Conservation (phyloP, 2,888 invertebrate genomes). For the Platycheirus albimanus region DNA sequence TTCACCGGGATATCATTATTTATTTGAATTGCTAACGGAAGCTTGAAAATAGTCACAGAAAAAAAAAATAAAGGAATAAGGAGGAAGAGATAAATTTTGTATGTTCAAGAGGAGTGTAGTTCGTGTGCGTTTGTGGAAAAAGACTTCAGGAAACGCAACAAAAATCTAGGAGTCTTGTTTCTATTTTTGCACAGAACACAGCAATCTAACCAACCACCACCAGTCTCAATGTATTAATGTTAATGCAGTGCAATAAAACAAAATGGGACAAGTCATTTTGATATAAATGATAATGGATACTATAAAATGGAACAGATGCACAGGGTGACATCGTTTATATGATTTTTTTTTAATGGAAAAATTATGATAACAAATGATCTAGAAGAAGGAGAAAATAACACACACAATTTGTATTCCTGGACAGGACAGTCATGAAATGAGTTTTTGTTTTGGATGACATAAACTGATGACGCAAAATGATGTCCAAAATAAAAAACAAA, state of each 20-base stretch:
- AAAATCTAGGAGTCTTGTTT: slow-evolving; percentile 12
- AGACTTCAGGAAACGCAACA: slow-evolving; percentile 43
- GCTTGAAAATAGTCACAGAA: too few species aligned
- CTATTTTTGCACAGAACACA: not conserved
- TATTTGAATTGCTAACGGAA: slow-evolving; percentile 69
- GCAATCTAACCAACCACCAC: too few species aligned
- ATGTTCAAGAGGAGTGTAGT: slow-evolving; percentile 1
- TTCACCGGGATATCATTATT: slow-evolving; percentile 40
- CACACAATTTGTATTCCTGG: too few species aligned
- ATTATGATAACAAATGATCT: not conserved
- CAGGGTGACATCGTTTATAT: slow-evolving; percentile 32
- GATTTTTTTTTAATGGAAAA: not conserved
- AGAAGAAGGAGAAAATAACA: too few species aligned
- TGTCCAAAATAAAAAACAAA: too few species aligned
- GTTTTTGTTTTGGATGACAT: too few species aligned
- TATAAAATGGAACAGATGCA: slow-evolving; percentile 21
- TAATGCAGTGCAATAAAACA: slow-evolving; percentile 61
- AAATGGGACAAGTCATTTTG: slow-evolving; percentile 34
- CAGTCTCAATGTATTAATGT: slow-evolving; percentile 5
- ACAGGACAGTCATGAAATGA: too few species aligned
- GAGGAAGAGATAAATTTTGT: slow-evolving; percentile 52
- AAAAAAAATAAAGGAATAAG: too few species aligned
- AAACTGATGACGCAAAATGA: too few species aligned
- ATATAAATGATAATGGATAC: slow-evolving; percentile 44
- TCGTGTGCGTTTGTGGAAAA: slow-evolving; percentile 31